Evolutionary conservation across 23 tunicate genomes (phyloP), one percentile per base, ranked within the genome.

Genomic region (Corella eumyota): DNA sequence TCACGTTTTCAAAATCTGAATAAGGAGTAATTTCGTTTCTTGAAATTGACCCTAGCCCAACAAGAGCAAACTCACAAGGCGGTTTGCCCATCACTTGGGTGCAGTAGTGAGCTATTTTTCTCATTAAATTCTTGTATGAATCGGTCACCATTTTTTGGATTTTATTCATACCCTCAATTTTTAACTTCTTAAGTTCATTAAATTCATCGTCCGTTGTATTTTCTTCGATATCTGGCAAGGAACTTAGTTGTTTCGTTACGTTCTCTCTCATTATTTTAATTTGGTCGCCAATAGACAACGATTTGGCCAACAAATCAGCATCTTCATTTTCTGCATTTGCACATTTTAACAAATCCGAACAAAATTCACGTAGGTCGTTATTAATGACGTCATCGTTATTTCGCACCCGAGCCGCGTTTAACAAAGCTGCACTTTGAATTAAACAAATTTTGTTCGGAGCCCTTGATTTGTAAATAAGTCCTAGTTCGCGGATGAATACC

Each of bases 1-100:
- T 69, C 28, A 69, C 61, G 45, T 56, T 40, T 56, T 69, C 75
- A 57, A 69, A 69, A 56, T 69, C 75, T 4, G 75, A 69, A 57
- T 69, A 69, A 19, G 52, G 53, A 56, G 75, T 69, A 23, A 57
- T 56, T 56, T 69, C 75, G n/a, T 58, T 47, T 0, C 65, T 51
- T 2, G 75, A 64, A 4, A 69, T 37, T 3, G 75, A 69, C 24
- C 75, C 75, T 31, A 69, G 23, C 24, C 75, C 75, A 25, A 69
- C 64, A 15, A 56, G 25, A 32, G 55, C 53, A 45, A 69, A 69
- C 38, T 56, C n/a, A 34, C 75, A 69, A 0, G 75, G 75, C 20
- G 53, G 19, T 28, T 56, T 15, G 25, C 75, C 75, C 25, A 69
- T 59, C 9, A 69, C 26, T 32, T 19, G 22, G 13, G 31, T 3